phyloP scores from a whole-genome alignment of 2,797 vertebrate species.

The Cryptoprocta ferox region DNA sequence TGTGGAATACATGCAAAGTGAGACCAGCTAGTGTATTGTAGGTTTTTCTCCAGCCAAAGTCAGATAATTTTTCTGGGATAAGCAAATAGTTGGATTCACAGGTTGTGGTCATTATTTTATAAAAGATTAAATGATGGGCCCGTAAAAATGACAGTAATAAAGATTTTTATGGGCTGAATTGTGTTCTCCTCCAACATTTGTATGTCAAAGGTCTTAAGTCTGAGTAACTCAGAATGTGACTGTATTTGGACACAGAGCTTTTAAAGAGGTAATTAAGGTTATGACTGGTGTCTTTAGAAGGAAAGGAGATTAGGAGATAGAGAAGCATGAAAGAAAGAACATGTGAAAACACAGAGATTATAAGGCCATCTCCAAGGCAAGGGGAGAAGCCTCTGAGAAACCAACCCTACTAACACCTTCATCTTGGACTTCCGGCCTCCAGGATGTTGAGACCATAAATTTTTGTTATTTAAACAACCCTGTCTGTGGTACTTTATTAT shows the following conservation, averaged over 20 bases:
- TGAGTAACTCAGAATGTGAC: neutral
- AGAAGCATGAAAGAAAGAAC: neutral
- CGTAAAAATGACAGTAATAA: constrained; percentile 1
- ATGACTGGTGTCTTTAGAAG: neutral
- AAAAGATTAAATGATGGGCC: neutral
- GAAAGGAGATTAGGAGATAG: neutral
- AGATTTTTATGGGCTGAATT: neutral
- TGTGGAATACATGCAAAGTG: neutral
- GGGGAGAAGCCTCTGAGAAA: neutral
- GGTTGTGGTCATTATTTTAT: neutral
- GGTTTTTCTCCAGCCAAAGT: neutral
- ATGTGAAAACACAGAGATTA: neutral
- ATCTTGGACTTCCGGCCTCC: neutral
- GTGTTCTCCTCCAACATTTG: neutral
- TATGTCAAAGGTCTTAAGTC: neutral
- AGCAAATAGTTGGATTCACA: neutral
- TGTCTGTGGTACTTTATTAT: neutral
- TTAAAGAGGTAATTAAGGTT: neutral
- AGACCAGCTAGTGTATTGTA: neutral
- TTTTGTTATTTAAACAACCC: neutral
- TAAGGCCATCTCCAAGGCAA: neutral
- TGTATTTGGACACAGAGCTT: neutral
- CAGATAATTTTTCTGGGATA: neutral
- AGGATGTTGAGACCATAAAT: neutral
- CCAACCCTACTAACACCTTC: neutral